Conservation (phyloP, 2,113 vertebrate species). For the Burhinus bistriatus region DNA sequence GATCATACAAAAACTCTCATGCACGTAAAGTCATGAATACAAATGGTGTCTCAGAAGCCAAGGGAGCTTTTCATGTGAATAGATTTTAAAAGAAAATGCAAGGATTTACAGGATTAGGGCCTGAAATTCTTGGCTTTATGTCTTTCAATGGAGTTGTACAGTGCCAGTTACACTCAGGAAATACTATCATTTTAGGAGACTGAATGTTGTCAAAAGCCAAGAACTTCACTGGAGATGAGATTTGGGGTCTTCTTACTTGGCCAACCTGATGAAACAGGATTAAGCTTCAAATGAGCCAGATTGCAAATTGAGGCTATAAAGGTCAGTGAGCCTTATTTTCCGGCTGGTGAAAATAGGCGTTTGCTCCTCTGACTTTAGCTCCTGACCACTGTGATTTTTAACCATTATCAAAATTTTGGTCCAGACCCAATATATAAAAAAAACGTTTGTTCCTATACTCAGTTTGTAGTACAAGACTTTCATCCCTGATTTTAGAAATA, state of each 20-base stretch:
- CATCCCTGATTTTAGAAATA: slow-evolving; percentile 15
- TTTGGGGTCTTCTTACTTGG: neutral
- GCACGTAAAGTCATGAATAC: neutral
- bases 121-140: slow-evolving; percentile 17
- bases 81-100: neutral
- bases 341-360: neutral
- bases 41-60: neutral
- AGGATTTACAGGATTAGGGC: slow-evolving; percentile 8
- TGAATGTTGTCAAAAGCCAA: neutral
- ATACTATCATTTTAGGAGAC: neutral
- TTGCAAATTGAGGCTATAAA: neutral
- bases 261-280: neutral
- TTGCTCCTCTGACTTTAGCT: neutral
- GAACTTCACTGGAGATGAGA: neutral
- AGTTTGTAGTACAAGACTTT: neutral
- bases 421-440: neutral
- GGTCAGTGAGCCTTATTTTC: neutral
- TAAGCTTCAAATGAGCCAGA: neutral
- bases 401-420: neutral
- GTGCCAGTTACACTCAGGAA: neutral
- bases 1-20: neutral
- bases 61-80: neutral
- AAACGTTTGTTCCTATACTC: neutral
- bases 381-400: neutral
- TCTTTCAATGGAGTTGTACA: neutral